phyloP scores from a whole-genome alignment of 2,888 invertebrate genomes.

The Pegoplata infirma region DNA sequence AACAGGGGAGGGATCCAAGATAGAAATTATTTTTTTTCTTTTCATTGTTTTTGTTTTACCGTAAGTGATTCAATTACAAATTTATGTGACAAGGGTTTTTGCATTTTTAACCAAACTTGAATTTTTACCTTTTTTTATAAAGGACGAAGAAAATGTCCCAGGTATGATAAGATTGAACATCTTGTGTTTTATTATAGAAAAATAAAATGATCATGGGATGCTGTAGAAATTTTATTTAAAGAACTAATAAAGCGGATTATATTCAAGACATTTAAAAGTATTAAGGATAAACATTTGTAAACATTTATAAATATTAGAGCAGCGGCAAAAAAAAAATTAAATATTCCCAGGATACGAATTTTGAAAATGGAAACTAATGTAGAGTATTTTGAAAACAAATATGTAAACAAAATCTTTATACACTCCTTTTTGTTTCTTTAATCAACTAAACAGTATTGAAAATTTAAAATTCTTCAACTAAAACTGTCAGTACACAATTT shows the following conservation, averaged over 20 bases:
- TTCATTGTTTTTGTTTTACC: not conserved
- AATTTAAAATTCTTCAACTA: not conserved
- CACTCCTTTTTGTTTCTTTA: not conserved
- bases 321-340: not conserved
- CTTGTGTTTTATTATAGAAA: conserved; percentile 12
- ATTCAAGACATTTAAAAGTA: conserved; percentile 27
- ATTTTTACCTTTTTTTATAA: not conserved
- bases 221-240: conserved; percentile 12
- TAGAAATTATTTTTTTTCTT: conserved; percentile 27
- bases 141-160: conserved; percentile 13
- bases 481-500: not conserved
- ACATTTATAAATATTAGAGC: conserved; percentile 41
- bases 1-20: conserved; percentile 18
- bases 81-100: conserved; percentile 58
- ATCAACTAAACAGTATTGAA: not conserved
- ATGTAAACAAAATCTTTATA: not conserved
- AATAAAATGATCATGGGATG: conserved; percentile 19
- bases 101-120: conserved; percentile 24
- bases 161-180: conserved; percentile 24
- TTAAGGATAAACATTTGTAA: conserved; percentile 51
- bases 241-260: conserved; percentile 44
- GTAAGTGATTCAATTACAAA: conserved; percentile 57
- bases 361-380: not conserved
- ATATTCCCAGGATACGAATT: not conserved
- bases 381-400: too few species aligned